Evolutionary conservation across 2,888 invertebrate genomes (phyloP), one percentile per base, ranked within the genome.

Genomic region (Tinea pellionella): DNA sequence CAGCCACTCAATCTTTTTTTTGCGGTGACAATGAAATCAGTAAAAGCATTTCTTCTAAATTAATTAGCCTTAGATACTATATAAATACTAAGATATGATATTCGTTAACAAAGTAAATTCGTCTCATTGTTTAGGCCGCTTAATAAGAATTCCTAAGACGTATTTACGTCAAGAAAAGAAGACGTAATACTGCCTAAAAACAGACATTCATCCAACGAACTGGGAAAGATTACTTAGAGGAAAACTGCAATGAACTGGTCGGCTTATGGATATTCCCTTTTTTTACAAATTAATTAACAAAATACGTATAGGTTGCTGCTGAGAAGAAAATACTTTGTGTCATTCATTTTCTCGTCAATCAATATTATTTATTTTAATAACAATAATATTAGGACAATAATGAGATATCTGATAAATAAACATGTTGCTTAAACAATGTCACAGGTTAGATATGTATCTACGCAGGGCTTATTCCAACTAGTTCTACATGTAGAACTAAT

Each of bases 101-200:
- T 53, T 53, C 24, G 19, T 47, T 47, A 59, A 59, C 41, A 43
- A 59, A 59, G 42, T 29, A 18, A 57, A 29, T 13, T 43, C 19
- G 66, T 67, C 74, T 78, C 74, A 76, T 82, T 81, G 80, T 76
- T 78, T 74, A 75, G 74, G 75, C 73, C 75, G 75, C 72, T 75
- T 78, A 79, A 78, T 80, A 81, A 80, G 80, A 77, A 80, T 78
- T 75, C 74, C 68, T 78, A 75, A 78, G 82, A 73, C 81, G 80
- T 68, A 79, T 83, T 80, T 77, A 78, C 72, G 81, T 81, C 81
- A 77, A 68, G 72, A 67, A 63, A 67, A 69, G 68, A 67, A 69
- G 69, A 72, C 72, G 71, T 74, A 73, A 75, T 74, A 66, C 64
- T 69, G 65, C 68, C 68, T 69, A 70, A 72, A 69, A 75, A 59